Percentiles rank a stretch among this genome's conserved stretches.
Evolutionary conservation across 2,113 vertebrate genomes (phyloP).

Genomic region (Thalassoma bifasciatum): DNA sequence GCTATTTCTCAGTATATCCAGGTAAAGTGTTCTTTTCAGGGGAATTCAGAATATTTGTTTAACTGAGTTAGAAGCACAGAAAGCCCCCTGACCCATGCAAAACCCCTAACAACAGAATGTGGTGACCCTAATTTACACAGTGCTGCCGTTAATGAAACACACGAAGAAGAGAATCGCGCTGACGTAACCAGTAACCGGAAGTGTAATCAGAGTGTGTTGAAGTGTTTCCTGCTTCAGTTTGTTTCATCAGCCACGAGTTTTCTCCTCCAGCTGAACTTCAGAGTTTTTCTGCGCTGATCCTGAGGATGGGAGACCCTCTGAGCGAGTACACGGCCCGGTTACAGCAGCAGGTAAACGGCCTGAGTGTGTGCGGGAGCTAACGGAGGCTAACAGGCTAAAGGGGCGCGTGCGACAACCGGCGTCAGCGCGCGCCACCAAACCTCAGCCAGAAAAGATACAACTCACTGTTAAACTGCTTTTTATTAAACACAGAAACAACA

Average conservation of each 20-base stretch:
- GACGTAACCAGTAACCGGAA: constrained; percentile 33
- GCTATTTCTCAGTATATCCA: no score
- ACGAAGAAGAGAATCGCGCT: background rate
- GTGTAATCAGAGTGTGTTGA: background rate
- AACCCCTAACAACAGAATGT: no score
- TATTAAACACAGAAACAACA: accelerated
- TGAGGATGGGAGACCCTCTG: constrained; percentile 83
- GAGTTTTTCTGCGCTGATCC: background rate
- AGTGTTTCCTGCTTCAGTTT: constrained; percentile 33
- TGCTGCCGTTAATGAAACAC: no score
- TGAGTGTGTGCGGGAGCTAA: background rate
- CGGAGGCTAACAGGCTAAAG: constrained; percentile 5
- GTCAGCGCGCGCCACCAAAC: background rate
- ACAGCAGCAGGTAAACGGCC: constrained; percentile 85
- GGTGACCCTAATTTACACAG: no score
- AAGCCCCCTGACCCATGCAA: no score
- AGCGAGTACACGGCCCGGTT: constrained; percentile 82
- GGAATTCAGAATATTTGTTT: no score
- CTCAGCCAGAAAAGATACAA: accelerated
- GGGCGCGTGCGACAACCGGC: background rate
- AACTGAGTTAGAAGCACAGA: no score
- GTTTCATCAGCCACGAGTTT: constrained; percentile 72
- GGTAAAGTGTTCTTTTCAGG: no score
- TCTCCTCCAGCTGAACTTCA: accelerated
- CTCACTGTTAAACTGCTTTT: accelerated